phyloP scores from a whole-genome alignment of 2,888 invertebrate species.

The Scaptomyza polygonia region DNA sequence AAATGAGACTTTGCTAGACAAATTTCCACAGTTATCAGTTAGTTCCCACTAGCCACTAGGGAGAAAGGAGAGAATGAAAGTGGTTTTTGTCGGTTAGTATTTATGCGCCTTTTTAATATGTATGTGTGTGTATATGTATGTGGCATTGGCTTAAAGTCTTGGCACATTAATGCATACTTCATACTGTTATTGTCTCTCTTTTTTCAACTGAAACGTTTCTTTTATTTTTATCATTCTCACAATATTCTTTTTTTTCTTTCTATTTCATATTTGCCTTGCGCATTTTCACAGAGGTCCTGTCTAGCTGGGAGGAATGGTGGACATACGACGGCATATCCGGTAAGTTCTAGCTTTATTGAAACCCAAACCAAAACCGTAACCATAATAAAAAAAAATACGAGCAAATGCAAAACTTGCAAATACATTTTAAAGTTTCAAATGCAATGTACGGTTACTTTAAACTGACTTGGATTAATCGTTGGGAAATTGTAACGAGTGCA shows the following conservation, averaged over 20 bases:
- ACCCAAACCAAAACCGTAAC: not conserved
- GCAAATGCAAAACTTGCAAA: slow-evolving; percentile 6
- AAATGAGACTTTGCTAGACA: slow-evolving; percentile 45
- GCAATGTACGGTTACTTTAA: not conserved
- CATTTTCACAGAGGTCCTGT: slow-evolving; percentile 81
- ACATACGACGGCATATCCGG: slow-evolving; percentile 98
- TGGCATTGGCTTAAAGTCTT: slow-evolving; percentile 36
- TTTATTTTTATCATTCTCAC: slow-evolving; percentile 1
- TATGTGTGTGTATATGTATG: slow-evolving; percentile 15
- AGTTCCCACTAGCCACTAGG: not conserved
- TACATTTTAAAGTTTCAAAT: slow-evolving; percentile 8
- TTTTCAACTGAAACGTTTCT: slow-evolving; percentile 17
- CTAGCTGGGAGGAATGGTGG: slow-evolving; percentile 98
- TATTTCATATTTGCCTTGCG: slow-evolving; percentile 15
- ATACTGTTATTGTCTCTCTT: slow-evolving; percentile 30
- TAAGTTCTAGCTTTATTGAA: slow-evolving; percentile 85
- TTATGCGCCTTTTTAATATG: slow-evolving; percentile 5
- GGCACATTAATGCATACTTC: slow-evolving; percentile 45
- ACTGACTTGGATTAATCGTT: not conserved
- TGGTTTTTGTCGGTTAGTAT: slow-evolving; percentile 14
- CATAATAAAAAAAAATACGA: not conserved
- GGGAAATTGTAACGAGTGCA: slow-evolving; percentile 10
- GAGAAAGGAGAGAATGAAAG: slow-evolving; percentile 14
- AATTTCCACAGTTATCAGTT: slow-evolving; percentile 35
- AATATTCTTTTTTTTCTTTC: slow-evolving; percentile 1